phyloP scores from a whole-genome alignment of 2,797 vertebrate species.

The Pseudomugil tenellus region DNA sequence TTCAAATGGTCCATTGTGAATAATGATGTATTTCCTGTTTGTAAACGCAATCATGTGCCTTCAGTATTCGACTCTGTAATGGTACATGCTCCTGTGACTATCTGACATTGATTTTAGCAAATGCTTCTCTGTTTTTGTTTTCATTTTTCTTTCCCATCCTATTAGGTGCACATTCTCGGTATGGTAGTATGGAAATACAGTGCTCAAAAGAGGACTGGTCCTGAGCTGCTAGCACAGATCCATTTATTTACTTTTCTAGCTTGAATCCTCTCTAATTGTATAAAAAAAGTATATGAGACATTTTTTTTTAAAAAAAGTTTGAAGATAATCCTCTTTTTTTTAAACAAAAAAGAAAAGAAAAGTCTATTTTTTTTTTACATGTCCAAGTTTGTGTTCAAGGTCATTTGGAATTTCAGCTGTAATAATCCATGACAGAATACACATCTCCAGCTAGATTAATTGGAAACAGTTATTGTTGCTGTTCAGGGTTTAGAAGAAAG shows the following conservation, averaged over 20 bases:
- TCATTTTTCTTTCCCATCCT: neutral
- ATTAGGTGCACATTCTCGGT: neutral
- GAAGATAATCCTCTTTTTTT: conserved; percentile 66
- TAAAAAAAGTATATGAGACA: conserved; percentile 34
- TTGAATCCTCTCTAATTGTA: conserved; percentile 50
- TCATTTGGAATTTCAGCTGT: conserved; percentile 58
- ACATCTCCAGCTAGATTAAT: conserved; percentile 74
- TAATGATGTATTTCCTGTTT: conserved; percentile 43
- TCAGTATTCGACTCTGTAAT: conserved; percentile 4
- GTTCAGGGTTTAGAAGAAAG: conserved; percentile 64
- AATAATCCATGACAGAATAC: conserved; percentile 69
- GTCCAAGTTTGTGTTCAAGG: conserved; percentile 57
- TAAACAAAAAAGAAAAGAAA: conserved; percentile 7
- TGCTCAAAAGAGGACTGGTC: too few species aligned
- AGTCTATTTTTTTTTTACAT: conserved; percentile 53
- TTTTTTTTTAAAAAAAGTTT: conserved; percentile 38
- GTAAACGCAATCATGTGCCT: conserved; percentile 5
- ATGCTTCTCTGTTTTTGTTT: neutral
- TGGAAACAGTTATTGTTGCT: conserved; percentile 73
- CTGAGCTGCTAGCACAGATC: conserved; percentile 59
- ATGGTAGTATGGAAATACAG: conserved; percentile 1
- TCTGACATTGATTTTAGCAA: conserved; percentile 22
- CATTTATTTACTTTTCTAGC: conserved; percentile 53
- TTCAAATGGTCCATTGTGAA: conserved; percentile 20
- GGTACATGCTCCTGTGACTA: conserved; percentile 13